Conservation (phyloP, 2,113 vertebrate genomes). For the Oryzias javanicus region DNA sequence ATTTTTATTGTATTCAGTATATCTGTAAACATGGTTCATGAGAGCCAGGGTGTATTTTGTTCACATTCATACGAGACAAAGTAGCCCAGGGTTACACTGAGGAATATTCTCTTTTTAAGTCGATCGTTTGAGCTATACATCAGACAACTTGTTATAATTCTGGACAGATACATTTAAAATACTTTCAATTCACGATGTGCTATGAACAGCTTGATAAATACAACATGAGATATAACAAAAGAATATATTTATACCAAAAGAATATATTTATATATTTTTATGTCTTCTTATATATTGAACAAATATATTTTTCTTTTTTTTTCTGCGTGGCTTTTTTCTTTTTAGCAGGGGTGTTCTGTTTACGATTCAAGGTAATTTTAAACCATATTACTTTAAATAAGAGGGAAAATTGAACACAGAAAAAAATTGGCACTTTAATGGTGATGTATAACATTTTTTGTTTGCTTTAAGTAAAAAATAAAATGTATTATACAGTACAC, state of each 20-base stretch:
- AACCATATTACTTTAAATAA: conserved; percentile 64
- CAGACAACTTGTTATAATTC: conserved; percentile 76
- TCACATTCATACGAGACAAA: conserved; percentile 59
- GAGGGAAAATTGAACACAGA: conserved; percentile 12
- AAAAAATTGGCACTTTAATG: conserved; percentile 58
- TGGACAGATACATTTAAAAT: conserved; percentile 78
- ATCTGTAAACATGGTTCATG: conserved; percentile 76
- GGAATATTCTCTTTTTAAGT: conserved; percentile 62
- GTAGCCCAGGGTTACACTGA: conserved; percentile 64
- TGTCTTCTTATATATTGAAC: conserved; percentile 70
- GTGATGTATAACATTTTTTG: conserved; percentile 36
- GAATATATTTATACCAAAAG: conserved; percentile 81
- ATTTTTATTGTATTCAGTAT: conserved; percentile 72
- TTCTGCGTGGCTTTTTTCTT: conserved; percentile 68
- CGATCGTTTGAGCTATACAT: conserved; percentile 73
- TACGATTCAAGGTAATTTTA: conserved; percentile 49
- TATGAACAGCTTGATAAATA: conserved; percentile 85
- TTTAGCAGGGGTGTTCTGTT: conserved; percentile 49
- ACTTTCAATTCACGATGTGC: conserved; percentile 82
- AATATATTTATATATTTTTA: conserved; percentile 77
- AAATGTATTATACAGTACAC: conserved; percentile 22
- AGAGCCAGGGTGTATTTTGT: conserved; percentile 51
- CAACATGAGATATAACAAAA: conserved; percentile 82
- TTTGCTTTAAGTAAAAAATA: conserved; percentile 31
- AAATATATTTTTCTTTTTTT: conserved; percentile 59